Base-by-base conservation (phyloP, 2,113 vertebrate species). In the Phrynocephalus versicolor region DNA sequence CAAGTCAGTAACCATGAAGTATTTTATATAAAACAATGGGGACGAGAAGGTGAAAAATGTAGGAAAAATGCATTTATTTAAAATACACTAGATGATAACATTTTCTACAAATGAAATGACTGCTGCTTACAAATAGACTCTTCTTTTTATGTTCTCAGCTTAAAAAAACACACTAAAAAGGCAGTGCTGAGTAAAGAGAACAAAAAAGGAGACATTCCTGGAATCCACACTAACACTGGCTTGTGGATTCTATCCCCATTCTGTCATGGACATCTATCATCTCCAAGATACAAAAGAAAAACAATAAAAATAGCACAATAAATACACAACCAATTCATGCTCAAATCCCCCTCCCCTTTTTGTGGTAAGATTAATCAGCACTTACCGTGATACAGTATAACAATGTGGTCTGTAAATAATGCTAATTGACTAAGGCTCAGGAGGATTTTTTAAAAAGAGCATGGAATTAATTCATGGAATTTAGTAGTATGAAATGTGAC, bases 241-340 rank as follows among this genome's bases (percentile, higher is more conserved):
- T n/a, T 69, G 80, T 58, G 0, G 6, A 35, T 23, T 83, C 57
- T 74, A 16, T 82, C 21, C 81, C 82, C 82, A 45, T 70, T 76
- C 71, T 81, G 1, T 70, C 21, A n/a, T 85, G 82, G 25, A 86
- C 67, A 19, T 65, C 88, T 62, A 2, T 25, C 25, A 82, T 72
- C 62, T 3, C 69, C 1, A 15, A 84, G 25, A 73, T 84, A 51
- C 45, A 57, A 70, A 89, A 9, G 82, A 87, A 78, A 41, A 1
- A 0, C 92, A 90, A 88, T 41, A 1, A 1, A 60, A 60, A 92
- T 87, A 87, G 75, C 85, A 76, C 39, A 90, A 91, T 41, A 91
- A 83, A 23, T 27, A 27, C 57, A 45, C 85, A 72, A 19, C 35
- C 71, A 30, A 85, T 85, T 88, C 81, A 86, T 45, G 79, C 80